Percentiles rank a stretch among this genome's conserved stretches.
These are phyloP conservation scores for Gerris buenoi DNA, from an alignment of 1,140 invertebrate species.

Conservation along the genomic window DNA sequence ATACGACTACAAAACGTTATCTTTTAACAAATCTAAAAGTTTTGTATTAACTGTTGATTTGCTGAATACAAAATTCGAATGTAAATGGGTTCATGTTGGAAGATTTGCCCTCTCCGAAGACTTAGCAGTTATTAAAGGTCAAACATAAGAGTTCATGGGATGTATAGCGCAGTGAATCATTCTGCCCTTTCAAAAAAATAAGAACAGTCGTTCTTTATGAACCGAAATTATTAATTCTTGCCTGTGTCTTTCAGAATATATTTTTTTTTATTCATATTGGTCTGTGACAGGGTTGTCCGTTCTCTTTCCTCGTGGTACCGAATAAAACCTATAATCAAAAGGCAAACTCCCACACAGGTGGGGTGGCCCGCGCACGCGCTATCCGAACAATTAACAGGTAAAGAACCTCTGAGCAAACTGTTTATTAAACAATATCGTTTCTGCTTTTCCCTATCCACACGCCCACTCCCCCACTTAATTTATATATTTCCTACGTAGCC, in stretches of 20 bases:
- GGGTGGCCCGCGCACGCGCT: not conserved
- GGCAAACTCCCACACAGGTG: constrained; percentile 2
- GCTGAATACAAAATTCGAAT: too few relatives aligned
- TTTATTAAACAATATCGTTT: not conserved
- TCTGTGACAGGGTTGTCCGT: not conserved
- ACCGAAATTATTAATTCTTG: not conserved
- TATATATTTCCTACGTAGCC: constrained; percentile 2
- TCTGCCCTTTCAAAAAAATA: not conserved
- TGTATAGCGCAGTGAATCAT: too few relatives aligned
- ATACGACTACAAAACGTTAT: too few relatives aligned
- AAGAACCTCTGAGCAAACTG: not conserved
- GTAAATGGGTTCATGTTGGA: too few relatives aligned
- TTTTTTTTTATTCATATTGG: not conserved
- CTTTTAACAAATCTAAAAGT: too few relatives aligned
- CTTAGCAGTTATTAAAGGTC: too few relatives aligned
- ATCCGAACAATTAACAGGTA: constrained; percentile 4
- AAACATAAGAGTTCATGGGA: too few relatives aligned
- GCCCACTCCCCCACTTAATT: constrained; percentile 1
- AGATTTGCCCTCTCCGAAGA: too few relatives aligned
- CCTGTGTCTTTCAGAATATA: not conserved
- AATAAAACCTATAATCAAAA: constrained; percentile 2
- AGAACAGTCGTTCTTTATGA: not conserved
- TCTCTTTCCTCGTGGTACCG: not conserved
- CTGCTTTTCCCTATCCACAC: not conserved
- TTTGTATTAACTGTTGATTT: too few relatives aligned